Percentiles rank a stretch among this genome's conserved stretches.
These are phyloP conservation scores for Sturmia bella DNA, from an alignment of 2,888 invertebrate genomes.

Conservation along the genomic window DNA sequence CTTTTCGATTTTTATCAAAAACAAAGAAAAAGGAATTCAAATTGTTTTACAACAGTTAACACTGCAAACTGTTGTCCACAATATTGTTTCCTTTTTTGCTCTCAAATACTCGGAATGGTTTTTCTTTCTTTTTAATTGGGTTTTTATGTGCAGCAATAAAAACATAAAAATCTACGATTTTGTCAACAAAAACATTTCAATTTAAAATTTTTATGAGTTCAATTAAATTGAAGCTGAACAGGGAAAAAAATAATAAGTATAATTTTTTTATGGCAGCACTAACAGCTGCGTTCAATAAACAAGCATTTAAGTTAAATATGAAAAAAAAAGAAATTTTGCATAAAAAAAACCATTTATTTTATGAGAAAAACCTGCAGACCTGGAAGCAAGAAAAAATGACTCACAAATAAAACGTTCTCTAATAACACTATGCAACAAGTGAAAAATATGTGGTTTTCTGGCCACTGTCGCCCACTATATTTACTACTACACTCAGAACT, in stretches of 20 bases:
- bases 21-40: slow-evolving; percentile 20
- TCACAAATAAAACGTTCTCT: no score
- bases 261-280: slow-evolving; percentile 51
- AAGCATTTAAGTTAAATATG: slow-evolving; percentile 24
- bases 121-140: slow-evolving; percentile 7
- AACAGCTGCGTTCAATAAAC: slow-evolving; percentile 56
- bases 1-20: no score
- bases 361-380: neutral
- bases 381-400: neutral
- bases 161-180: slow-evolving; percentile 23
- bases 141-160: slow-evolving; percentile 18
- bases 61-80: neutral
- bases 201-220: slow-evolving; percentile 63
- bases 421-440: no score
- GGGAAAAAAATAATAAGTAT: neutral
- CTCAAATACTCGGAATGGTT: neutral
- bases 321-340: no score
- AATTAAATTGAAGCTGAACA: slow-evolving; percentile 51
- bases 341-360: neutral
- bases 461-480: no score
- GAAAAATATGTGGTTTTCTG: no score
- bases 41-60: slow-evolving; percentile 35
- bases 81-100: neutral
- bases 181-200: slow-evolving; percentile 57
- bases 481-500: no score